Evolutionary conservation across 92 coral and sea anemone species (phyloP).

Genomic region (Epizoanthus stellaris): DNA sequence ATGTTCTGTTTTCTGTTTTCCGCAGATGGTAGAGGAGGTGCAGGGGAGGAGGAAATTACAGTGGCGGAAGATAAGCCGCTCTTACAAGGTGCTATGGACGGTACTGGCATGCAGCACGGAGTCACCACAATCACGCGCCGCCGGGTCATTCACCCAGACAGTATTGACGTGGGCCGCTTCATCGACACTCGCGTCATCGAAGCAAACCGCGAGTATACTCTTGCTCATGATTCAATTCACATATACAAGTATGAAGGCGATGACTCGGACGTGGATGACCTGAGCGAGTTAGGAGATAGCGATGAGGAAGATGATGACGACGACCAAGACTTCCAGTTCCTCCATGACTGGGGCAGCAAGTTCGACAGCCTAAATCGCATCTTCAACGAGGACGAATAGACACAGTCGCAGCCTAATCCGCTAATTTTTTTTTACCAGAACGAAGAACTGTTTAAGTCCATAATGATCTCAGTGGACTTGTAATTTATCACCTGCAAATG

Average conservation of each 20-base stretch:
- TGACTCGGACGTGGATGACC: slow-evolving; percentile 93
- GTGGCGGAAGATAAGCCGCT: slow-evolving; percentile 80
- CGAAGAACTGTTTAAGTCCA: not conserved
- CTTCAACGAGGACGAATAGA: slow-evolving; percentile 83
- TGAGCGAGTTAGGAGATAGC: slow-evolving; percentile 94
- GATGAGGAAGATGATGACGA: slow-evolving; percentile 92
- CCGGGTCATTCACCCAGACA: slow-evolving; percentile 75
- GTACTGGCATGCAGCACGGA: slow-evolving; percentile 71
- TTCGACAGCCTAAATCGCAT: slow-evolving; percentile 90
- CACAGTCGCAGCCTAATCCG: slow-evolving; percentile 6
- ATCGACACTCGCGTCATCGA: slow-evolving; percentile 90
- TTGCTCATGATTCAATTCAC: slow-evolving; percentile 86
- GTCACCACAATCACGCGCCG: slow-evolving; percentile 73
- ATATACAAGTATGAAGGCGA: slow-evolving; percentile 94
- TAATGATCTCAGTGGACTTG: too few species aligned
- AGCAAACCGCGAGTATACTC: slow-evolving; percentile 93
- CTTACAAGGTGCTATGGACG: slow-evolving; percentile 69
- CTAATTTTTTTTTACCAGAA: not conserved
- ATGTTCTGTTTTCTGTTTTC: not conserved
- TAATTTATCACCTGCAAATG: too few species aligned
- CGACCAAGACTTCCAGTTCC: slow-evolving; percentile 92
- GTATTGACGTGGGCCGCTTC: slow-evolving; percentile 92
- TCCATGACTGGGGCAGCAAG: slow-evolving; percentile 92
- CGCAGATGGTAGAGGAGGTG: slow-evolving; percentile 47
- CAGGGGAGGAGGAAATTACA: slow-evolving; percentile 74